Percentiles rank a stretch among this genome's conserved stretches.
Conservation (phyloP, 2,888 invertebrate genomes). For the Xestia c-nigrum region DNA sequence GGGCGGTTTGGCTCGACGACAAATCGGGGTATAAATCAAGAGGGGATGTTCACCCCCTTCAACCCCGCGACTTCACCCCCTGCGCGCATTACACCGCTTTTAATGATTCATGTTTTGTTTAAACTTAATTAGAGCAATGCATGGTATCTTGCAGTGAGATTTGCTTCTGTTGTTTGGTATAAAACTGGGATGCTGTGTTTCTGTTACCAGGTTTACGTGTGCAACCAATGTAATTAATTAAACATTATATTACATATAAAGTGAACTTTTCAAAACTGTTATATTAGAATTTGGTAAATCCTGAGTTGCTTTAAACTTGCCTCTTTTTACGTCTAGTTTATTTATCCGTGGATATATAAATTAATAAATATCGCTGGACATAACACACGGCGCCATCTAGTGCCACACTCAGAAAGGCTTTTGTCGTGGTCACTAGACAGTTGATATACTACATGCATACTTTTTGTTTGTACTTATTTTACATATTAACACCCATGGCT, state of each 20-base stretch:
- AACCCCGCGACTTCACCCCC: conserved; percentile 30
- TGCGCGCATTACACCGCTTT: conserved; percentile 64
- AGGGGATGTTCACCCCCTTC: conserved; percentile 62
- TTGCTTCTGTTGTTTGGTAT: conserved; percentile 50
- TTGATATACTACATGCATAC: no score
- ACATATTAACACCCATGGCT: no score
- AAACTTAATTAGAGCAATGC: conserved; percentile 68
- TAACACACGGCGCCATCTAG: no score
- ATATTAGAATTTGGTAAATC: background rate
- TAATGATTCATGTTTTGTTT: conserved; percentile 73
- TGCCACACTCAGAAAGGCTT: no score
- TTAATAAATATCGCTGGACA: no score
- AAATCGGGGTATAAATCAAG: conserved; percentile 80
- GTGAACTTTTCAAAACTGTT: no score
- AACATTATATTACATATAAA: background rate
- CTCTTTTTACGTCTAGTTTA: no score
- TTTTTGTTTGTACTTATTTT: no score
- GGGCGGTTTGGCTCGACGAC: conserved; percentile 81
- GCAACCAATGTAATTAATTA: background rate
- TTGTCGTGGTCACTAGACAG: no score
- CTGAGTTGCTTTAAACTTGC: background rate
- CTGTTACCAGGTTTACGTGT: conserved; percentile 2
- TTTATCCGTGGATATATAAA: no score
- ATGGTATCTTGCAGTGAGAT: conserved; percentile 61
- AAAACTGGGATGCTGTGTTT: conserved; percentile 29